These are phyloP conservation scores for Calameuta filiformis DNA, from an alignment of 2,888 invertebrate genomes.

Conservation along the genomic window DNA sequence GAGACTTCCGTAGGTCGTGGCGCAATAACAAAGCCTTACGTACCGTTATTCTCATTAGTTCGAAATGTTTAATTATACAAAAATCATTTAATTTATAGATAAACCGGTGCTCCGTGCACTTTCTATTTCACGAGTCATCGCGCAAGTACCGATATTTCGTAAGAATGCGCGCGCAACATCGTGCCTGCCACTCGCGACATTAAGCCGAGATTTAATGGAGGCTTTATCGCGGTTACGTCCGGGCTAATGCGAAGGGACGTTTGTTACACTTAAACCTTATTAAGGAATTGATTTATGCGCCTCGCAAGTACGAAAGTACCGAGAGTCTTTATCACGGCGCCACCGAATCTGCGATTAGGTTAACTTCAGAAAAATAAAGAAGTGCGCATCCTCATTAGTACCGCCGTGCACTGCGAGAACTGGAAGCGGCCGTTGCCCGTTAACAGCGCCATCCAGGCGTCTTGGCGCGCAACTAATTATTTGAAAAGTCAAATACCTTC, in stretches of 20 bases:
- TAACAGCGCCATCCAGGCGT: background rate
- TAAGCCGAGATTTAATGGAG: background rate
- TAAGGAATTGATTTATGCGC: slow-evolving; percentile 46
- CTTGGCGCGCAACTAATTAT: background rate
- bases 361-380: background rate
- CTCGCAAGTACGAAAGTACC: slow-evolving; percentile 19
- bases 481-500: background rate
- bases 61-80: background rate
- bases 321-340: slow-evolving; percentile 19
- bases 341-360: background rate
- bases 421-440: background rate
- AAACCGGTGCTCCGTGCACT: background rate
- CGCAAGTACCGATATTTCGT: background rate
- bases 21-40: background rate
- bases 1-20: too few relatives aligned
- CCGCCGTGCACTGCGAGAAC: background rate
- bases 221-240: slow-evolving; percentile 2
- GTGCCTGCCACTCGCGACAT: background rate
- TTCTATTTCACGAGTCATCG: slow-evolving; percentile 6
- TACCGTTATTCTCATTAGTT: background rate
- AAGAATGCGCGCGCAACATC: slow-evolving; percentile 1
- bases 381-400: background rate
- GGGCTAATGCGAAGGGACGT: slow-evolving; percentile 39
- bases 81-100: background rate
- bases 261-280: slow-evolving; percentile 43